Evolutionary conservation across 2,113 vertebrate species (phyloP).

Genomic region (Probosciger aterrimus): DNA sequence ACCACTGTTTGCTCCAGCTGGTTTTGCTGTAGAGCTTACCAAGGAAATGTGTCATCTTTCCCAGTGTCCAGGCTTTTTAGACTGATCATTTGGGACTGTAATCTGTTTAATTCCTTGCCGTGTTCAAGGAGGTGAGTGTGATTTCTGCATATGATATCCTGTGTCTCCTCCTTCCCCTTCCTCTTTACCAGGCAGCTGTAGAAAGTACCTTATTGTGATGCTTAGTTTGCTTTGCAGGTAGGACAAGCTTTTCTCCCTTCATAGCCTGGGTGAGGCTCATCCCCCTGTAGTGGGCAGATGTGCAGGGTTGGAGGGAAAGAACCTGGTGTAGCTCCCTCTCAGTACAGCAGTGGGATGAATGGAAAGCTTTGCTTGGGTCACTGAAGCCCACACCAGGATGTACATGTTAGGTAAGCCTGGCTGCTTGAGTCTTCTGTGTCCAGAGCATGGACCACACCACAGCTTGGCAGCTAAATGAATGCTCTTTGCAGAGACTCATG

Average conservation of each 20-base stretch:
- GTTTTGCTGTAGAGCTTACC: background rate
- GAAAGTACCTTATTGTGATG: background rate
- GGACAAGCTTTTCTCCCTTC: background rate
- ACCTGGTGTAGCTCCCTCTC: background rate
- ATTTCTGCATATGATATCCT: background rate
- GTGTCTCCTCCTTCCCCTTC: background rate
- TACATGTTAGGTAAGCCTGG: fast-evolving
- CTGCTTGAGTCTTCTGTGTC: background rate
- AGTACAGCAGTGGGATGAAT: fast-evolving
- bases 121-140: background rate
- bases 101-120: fast-evolving
- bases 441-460: fast-evolving
- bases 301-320: background rate
- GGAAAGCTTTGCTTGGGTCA: fast-evolving
- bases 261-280: background rate
- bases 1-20: fast-evolving
- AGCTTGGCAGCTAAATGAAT: background rate
- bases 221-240: background rate
- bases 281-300: background rate
- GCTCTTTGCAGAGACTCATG: background rate
- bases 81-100: background rate
- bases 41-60: background rate
- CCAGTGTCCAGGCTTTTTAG: background rate
- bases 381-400: background rate
- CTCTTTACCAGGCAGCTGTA: background rate